Evolutionary conservation across 2,113 vertebrate species (phyloP).

Genomic region (Dromaius novaehollandiae): DNA sequence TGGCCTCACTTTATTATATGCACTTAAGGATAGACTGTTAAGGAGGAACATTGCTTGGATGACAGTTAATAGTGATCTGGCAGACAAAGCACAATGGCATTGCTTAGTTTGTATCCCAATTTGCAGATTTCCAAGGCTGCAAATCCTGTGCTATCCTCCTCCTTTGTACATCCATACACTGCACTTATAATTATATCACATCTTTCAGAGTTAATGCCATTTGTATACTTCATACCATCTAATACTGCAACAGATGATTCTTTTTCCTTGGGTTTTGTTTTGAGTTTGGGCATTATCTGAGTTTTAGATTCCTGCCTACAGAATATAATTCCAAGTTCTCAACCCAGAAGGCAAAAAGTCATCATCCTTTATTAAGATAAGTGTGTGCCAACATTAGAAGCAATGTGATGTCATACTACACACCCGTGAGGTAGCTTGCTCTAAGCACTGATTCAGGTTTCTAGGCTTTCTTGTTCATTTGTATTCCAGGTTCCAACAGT

Average conservation of each 20-base stretch:
- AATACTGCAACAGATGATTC: background rate
- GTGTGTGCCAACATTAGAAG: accelerated
- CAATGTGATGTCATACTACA: background rate
- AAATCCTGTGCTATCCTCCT: background rate
- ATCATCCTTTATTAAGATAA: background rate
- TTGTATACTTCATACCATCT: background rate
- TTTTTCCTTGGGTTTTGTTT: background rate
- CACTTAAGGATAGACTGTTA: background rate
- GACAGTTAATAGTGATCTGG: background rate
- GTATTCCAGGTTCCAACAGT: background rate
- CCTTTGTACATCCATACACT: background rate
- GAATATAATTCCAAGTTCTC: background rate
- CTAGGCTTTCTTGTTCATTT: background rate
- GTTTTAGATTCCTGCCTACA: background rate
- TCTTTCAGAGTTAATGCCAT: background rate
- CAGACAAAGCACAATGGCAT: background rate
- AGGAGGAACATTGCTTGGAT: background rate
- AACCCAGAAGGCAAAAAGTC: background rate
- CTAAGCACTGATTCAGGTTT: background rate
- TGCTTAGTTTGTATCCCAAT: accelerated
- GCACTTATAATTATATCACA: background rate
- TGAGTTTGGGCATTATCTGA: background rate
- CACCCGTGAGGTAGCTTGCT: background rate
- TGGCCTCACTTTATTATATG: background rate
- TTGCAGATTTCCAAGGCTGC: background rate